Evolutionary conservation across 1,140 invertebrate genomes (phyloP), one percentile per base, ranked within the genome.

Genomic region (Aphelenchoides avenae): DNA sequence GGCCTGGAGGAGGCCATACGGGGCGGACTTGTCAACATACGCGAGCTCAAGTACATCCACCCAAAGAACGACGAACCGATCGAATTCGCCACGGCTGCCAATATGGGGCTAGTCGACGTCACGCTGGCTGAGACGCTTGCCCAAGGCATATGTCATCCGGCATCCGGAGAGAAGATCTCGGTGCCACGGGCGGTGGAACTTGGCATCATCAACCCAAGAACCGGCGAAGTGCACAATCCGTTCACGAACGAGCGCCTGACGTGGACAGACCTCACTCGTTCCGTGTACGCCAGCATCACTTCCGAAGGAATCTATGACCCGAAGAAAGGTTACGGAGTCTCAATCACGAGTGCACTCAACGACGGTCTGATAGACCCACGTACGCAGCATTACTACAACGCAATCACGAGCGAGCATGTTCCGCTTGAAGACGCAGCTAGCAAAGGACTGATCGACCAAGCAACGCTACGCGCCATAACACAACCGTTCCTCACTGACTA

Each of bases 291-390:
- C 27, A 64, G 57, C 18, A 69, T 75, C 30, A 76, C 73, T n/a
- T 60, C 52, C 33, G 72, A 77, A 30, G 73, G 73, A 15, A 56
- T 75, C 31, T 77, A 77, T 62, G 73, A 75, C 49, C 73, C 73
- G 29, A 88, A 88, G 80, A 89, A 94, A 73, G 88, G 89, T 1
- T 82, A 89, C 43, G 83, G 83, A 53, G 81, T 85, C 15, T 88
- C 89, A 41, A 83, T 88, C 24, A 84, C 93, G 34, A 88, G 91
- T 80, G 85, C 89, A 0, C 85, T 91, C 75, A 87, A 88, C 6
- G 88, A 87, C 30, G 79, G 91, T 52, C 84, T 92, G 36, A 91
- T 91, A 83, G 89, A 91, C 80, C 83, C 84, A 57, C 83, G 85
- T 61, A 88, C 87, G 71, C 85, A 85, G 67, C 85, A 86, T 70